Evolutionary conservation across 1,140 invertebrate species (phyloP), one percentile per base, ranked within the genome.

Genomic region (Aplysia californica): DNA sequence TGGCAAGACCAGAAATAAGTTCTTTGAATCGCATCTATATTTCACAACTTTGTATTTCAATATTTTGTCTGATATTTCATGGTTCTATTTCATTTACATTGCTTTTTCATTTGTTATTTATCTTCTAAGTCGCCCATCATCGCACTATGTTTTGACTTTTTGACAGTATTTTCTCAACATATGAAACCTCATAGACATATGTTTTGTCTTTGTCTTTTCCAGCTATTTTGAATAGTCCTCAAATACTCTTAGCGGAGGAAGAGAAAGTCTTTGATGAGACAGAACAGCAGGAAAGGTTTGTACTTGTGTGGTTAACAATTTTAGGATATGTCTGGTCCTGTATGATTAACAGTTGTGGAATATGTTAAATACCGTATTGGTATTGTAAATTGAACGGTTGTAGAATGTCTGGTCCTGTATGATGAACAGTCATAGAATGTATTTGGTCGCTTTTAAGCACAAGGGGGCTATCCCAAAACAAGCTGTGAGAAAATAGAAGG

Each of bases 241-340:
- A 75, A 41, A 75, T 75, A 23, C 72, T 75, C 20, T 31, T 75
- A 35, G 72, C 72, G 2, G 72, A 75, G 23, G 72, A 75, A n/a
- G 72, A 75, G 31, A 75, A 75, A 59, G 55, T 75, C 38, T 59
- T 75, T 75, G 72, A 75, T 66, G 72, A 75, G 29, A 65, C 38
- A 39, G 70, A 73, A 39, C 71, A 65, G 18, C 58, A 74, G 38
- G 71, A 74, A 31, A 64, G 58, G 71, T 64, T 6, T 50, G 38
- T 4, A 23, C 6, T 3, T 33, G 10, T 35, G 50, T 72, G 3
- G 33, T 71, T 71, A 5, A n/a, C n/a, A n/a, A 41, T 44, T 41
- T 69, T 69, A 15, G 6, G 39, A 23, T 39, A 44, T 20, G 35
- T 41, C 50, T 39, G 35, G 5, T 39, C 36, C 26, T 18, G 58